Evolutionary conservation across 2,113 vertebrate species (phyloP).

Genomic region (Capra hircus): DNA sequence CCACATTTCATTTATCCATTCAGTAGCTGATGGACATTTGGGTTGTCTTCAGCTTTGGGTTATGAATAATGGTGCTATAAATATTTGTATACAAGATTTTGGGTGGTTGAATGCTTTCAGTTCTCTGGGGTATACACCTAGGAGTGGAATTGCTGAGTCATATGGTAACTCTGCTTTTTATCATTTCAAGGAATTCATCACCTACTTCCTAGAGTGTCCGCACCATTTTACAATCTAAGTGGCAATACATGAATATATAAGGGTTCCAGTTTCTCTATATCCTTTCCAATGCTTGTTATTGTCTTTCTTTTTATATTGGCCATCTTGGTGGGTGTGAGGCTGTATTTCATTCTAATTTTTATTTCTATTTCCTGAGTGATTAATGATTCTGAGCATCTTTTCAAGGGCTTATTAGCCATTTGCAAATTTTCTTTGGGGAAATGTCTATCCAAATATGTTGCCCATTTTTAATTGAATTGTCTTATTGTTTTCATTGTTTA

Average conservation of each 20-base stretch:
- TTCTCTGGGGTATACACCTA: not conserved
- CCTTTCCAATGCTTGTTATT: not conserved
- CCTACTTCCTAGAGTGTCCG: not conserved
- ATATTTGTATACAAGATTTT: not conserved
- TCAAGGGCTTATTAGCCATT: not conserved
- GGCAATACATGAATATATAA: not conserved
- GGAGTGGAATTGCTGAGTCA: not conserved
- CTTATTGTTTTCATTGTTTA: not conserved
- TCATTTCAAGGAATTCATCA: not conserved
- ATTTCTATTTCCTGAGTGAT: not conserved
- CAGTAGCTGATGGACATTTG: not conserved
- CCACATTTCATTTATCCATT: not conserved
- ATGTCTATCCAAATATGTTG: not conserved
- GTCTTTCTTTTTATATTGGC: not conserved
- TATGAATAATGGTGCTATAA: not conserved
- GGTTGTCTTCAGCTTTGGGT: not conserved
- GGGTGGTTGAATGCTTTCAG: not conserved
- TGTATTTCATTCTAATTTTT: not conserved
- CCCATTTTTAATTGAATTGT: not conserved
- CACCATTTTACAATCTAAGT: not conserved
- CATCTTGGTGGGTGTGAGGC: not conserved
- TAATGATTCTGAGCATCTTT: not conserved
- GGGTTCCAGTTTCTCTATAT: not conserved
- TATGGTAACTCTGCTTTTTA: not conserved
- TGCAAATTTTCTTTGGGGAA: not conserved